A percentile compares a stretch with the other conserved stretches of the same genome.
These are phyloP conservation scores for Theropithecus gelada DNA, from an alignment of 2,113 vertebrate species.

Conservation along the genomic window DNA sequence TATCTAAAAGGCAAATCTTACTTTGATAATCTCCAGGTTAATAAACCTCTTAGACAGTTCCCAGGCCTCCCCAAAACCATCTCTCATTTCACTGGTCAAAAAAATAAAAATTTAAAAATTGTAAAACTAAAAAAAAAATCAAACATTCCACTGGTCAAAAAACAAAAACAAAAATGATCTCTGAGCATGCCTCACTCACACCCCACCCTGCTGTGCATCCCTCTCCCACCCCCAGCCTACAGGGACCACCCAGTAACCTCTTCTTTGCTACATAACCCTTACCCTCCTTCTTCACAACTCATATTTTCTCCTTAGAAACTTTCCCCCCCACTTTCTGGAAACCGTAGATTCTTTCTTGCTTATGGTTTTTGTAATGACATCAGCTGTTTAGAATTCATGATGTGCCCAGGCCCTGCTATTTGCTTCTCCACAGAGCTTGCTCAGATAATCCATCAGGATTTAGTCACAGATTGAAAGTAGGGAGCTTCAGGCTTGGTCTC, in stretches of 20 bases:
- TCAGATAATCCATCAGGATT: background rate
- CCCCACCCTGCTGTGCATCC: background rate
- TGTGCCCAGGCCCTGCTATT: background rate
- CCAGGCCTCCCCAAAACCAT: background rate
- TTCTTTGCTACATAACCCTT: background rate
- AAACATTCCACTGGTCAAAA: too few relatives aligned
- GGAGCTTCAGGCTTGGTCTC: background rate
- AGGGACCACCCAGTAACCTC: background rate
- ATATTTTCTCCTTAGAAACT: constrained; percentile 4
- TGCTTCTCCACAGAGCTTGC: background rate
- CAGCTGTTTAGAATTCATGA: background rate
- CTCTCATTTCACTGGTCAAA: too few relatives aligned
- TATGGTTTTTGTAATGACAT: background rate
- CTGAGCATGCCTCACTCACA: background rate
- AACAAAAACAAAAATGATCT: too few relatives aligned
- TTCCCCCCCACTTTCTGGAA: background rate
- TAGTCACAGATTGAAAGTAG: background rate
- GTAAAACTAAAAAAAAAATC: too few relatives aligned
- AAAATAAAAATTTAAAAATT: too few relatives aligned
- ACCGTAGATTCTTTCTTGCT: background rate
- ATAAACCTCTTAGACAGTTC: background rate
- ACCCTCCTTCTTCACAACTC: background rate
- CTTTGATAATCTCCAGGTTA: background rate
- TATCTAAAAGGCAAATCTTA: background rate
- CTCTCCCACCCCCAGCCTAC: background rate